Evolutionary conservation across 1,140 invertebrate species (phyloP).

Genomic region (Drosophila lini): DNA sequence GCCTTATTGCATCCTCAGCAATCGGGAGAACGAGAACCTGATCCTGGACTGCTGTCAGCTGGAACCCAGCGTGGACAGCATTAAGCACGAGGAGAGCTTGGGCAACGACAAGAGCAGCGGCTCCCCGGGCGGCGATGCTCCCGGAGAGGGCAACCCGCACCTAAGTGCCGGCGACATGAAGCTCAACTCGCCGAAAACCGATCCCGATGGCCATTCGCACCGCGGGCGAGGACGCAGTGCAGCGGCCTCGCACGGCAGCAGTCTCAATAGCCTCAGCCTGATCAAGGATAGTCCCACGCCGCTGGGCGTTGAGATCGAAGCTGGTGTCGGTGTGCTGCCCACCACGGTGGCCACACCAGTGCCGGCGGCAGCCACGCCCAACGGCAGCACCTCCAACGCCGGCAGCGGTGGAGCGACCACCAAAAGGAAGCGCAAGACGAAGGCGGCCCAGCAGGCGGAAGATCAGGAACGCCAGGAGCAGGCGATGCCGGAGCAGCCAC

Average conservation of each 20-base stretch:
- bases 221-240: constrained; percentile 60
- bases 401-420: constrained; percentile 23
- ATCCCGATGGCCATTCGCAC: constrained; percentile 69
- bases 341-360: constrained; percentile 67
- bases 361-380: constrained; percentile 55
- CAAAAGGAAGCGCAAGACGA: constrained; percentile 77
- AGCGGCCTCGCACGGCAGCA: constrained; percentile 52
- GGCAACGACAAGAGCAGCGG: constrained; percentile 93
- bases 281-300: constrained; percentile 75
- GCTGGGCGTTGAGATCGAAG: constrained; percentile 63
- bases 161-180: constrained; percentile 62
- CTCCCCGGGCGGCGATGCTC: constrained; percentile 92
- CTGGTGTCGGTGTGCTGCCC: constrained; percentile 47
- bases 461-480: constrained; percentile 45
- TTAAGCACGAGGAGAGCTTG: constrained; percentile 91
- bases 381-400: constrained; percentile 6
- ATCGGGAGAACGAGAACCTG: constrained; percentile 94
- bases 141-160: constrained; percentile 77
- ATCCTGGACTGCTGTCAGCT: constrained; percentile 97
- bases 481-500: constrained; percentile 66
- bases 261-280: constrained; percentile 57
- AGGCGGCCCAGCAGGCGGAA: constrained; percentile 67
- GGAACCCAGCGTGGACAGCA: constrained; percentile 90
- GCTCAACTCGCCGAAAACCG: constrained; percentile 69
- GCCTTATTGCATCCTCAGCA: constrained; percentile 86